Conservation (phyloP, 1,140 invertebrate species). For the Penaeus indicus region DNA sequence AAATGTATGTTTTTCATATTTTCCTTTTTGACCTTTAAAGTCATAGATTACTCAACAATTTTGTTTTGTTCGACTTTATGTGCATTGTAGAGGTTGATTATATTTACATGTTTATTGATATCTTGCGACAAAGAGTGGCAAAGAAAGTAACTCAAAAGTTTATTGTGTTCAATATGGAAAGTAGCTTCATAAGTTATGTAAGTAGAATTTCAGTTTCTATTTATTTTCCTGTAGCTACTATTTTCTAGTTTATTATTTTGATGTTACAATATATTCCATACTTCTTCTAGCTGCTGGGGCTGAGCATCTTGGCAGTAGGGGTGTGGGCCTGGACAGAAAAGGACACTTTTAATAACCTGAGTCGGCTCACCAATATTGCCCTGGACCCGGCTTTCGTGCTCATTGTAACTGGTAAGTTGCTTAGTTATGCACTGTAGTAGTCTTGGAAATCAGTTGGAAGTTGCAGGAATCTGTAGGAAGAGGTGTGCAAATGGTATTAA, state of each 20-base stretch:
- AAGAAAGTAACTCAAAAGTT: too few relatives aligned
- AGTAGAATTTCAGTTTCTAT: not conserved
- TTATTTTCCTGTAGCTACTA: not conserved
- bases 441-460: not conserved
- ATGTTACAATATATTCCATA: conserved; percentile 66
- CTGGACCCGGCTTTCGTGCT: conserved; percentile 96
- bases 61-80: too few relatives aligned
- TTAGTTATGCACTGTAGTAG: not conserved
- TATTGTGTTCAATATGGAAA: too few relatives aligned
- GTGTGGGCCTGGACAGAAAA: conserved; percentile 98
- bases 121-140: too few relatives aligned
- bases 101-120: too few relatives aligned
- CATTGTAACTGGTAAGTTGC: conserved; percentile 86
- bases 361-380: conserved; percentile 79
- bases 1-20: too few relatives aligned
- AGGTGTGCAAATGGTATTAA: too few relatives aligned
- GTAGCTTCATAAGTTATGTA: not conserved
- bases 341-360: conserved; percentile 93
- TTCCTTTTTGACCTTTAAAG: too few relatives aligned
- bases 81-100: too few relatives aligned
- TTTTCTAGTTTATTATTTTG: not conserved
- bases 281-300: conserved; percentile 83
- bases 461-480: conserved; percentile 2
- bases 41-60: too few relatives aligned
- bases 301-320: conserved; percentile 88